phyloP scores from a whole-genome alignment of 53 echinoderm and acorn worm species.

The Temnopleurus reevesii region DNA sequence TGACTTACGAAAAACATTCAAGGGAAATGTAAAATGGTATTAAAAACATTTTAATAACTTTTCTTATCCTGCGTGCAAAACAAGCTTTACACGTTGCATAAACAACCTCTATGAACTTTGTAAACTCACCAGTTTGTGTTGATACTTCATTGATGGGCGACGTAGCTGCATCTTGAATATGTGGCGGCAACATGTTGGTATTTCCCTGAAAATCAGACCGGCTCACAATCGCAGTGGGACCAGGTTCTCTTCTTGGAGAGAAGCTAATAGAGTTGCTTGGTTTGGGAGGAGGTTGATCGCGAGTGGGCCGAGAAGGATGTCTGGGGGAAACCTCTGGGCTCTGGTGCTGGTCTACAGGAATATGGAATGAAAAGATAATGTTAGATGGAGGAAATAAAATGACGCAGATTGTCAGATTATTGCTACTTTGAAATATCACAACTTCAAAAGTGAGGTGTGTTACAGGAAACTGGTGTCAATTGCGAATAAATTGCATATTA shows the following conservation, averaged over 20 bases:
- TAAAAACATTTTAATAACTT: no score
- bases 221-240: background rate
- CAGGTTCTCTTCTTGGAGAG: constrained; percentile 36
- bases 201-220: background rate
- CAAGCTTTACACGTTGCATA: no score
- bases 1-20: no score
- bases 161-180: constrained; percentile 63
- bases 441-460: no score
- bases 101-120: background rate
- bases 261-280: constrained; percentile 31
- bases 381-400: no score
- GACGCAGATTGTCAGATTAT: no score
- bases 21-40: no score
- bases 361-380: background rate
- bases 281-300: constrained; percentile 1
- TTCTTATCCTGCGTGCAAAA: no score
- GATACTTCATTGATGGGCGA: constrained; percentile 80
- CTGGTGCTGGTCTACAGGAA: constrained; percentile 1
- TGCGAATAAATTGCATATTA: no score
- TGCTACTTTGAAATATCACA: no score
- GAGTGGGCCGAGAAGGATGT: background rate
- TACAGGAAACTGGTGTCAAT: no score
- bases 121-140: constrained; percentile 81
- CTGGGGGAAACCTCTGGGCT: constrained; percentile 7
- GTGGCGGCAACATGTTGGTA: background rate